Evolutionary conservation across 2,113 vertebrate species (phyloP).

Genomic region (Percopsis transmontana): DNA sequence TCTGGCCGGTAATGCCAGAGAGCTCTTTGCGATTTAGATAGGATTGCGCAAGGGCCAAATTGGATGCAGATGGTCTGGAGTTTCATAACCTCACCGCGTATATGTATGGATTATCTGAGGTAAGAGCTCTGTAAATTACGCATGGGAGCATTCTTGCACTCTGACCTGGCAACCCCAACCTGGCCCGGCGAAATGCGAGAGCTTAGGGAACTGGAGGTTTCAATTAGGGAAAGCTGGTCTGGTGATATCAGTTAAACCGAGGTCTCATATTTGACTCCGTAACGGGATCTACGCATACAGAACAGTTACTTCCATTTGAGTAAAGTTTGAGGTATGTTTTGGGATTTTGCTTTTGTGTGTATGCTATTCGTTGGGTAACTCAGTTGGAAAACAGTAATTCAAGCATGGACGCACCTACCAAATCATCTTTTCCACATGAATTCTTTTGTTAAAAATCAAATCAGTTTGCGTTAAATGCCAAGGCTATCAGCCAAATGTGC

Average conservation of each 20-base stretch:
- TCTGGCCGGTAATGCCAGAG: conserved; percentile 44
- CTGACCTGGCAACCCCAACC: conserved; percentile 52
- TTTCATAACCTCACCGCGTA: conserved; percentile 55
- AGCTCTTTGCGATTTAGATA: conserved; percentile 63
- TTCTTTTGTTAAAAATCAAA: neutral
- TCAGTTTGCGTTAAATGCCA: neutral
- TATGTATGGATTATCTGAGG: conserved; percentile 64
- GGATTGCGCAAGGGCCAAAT: conserved; percentile 59
- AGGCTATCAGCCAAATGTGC: conserved; percentile 3
- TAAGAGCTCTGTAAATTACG: conserved; percentile 55
- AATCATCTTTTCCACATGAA: neutral
- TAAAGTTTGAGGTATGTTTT: conserved; percentile 21
- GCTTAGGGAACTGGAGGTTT: conserved; percentile 49
- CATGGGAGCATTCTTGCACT: conserved; percentile 51
- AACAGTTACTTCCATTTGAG: conserved; percentile 1
- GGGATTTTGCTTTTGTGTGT: conserved; percentile 18
- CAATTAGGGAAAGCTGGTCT: conserved; percentile 42
- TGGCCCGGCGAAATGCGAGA: conserved; percentile 48
- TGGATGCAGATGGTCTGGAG: conserved; percentile 65
- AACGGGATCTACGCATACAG: conserved; percentile 16
- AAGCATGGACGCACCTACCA: neutral
- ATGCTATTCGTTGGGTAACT: neutral
- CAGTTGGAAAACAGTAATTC: neutral
- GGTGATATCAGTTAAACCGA: conserved; percentile 42
- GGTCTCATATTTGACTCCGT: conserved; percentile 18